Percentiles rank a stretch among this genome's conserved stretches.
Evolutionary conservation across 1,140 invertebrate species (phyloP).

Genomic region (Drosophila gunungcola): DNA sequence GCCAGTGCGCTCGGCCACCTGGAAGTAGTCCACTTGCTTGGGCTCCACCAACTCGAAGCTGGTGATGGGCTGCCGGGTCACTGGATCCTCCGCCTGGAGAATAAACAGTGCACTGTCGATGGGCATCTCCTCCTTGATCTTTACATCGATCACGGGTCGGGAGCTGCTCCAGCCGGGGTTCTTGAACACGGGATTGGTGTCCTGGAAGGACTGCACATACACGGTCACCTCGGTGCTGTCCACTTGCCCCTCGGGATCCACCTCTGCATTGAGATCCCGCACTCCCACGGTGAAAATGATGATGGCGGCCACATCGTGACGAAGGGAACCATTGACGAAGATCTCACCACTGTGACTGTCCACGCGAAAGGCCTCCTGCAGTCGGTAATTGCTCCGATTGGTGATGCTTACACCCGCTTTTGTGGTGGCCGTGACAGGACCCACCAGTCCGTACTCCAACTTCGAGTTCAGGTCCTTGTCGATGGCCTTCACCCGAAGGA

Average conservation of each 20-base stretch:
- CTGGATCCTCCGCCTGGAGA: conserved; percentile 90
- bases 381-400: conserved; percentile 87
- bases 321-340: conserved; percentile 88
- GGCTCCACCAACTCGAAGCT: conserved; percentile 86
- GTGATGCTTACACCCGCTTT: conserved; percentile 90
- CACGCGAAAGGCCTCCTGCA: conserved; percentile 89
- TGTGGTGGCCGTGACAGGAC: conserved; percentile 89
- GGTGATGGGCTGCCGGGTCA: conserved; percentile 87
- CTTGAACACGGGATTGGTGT: conserved; percentile 91
- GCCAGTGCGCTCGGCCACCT: conserved; percentile 88
- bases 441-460: conserved; percentile 89
- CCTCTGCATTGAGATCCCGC: conserved; percentile 89
- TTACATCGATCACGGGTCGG: conserved; percentile 88
- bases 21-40: conserved; percentile 79
- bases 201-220: conserved; percentile 92
- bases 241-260: conserved; percentile 88
- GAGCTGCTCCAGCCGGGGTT: conserved; percentile 89
- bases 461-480: conserved; percentile 90
- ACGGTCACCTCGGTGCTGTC: conserved; percentile 90
- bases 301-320: conserved; percentile 92
- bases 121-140: conserved; percentile 91
- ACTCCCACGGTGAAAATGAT: conserved; percentile 92
- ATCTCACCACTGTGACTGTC: conserved; percentile 90
- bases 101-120: conserved; percentile 91
- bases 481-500: conserved; percentile 88